Evolutionary conservation across 92 coral and sea anemone species (phyloP).

Genomic region (Anthopleura xanthogrammica): DNA sequence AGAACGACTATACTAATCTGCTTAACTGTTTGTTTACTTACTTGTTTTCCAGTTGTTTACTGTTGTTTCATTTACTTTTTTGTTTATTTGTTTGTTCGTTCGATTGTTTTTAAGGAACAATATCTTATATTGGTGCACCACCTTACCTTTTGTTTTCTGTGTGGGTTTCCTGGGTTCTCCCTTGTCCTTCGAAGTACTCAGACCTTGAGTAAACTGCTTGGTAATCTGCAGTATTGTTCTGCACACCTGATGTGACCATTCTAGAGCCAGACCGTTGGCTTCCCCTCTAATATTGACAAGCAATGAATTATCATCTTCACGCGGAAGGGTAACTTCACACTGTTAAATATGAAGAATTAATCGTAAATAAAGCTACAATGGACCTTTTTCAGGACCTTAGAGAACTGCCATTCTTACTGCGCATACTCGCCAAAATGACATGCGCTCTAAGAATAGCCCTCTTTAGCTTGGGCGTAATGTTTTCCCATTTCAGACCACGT

Average conservation of each 20-base stretch:
- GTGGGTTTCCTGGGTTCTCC: slow-evolving; percentile 1
- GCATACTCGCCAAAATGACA: too few species aligned
- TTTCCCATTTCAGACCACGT: too few species aligned
- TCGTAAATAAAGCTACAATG: background rate
- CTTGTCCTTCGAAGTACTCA: background rate
- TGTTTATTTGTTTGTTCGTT: too few species aligned
- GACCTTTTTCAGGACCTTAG: too few species aligned
- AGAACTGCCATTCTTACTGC: too few species aligned
- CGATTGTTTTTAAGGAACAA: too few species aligned
- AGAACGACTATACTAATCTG: too few species aligned
- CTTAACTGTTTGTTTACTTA: too few species aligned
- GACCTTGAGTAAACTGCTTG: slow-evolving; percentile 24
- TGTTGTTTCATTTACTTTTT: too few species aligned
- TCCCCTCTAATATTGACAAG: slow-evolving; percentile 45
- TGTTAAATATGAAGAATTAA: background rate
- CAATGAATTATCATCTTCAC: slow-evolving; percentile 10
- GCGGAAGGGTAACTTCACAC: slow-evolving; percentile 20
- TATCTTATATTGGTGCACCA: background rate
- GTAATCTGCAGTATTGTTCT: slow-evolving; percentile 39
- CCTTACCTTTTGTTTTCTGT: slow-evolving; percentile 9
- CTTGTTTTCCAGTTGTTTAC: too few species aligned
- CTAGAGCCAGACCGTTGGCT: slow-evolving; percentile 57
- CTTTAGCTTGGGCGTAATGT: too few species aligned
- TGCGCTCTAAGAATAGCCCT: too few species aligned
- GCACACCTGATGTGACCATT: slow-evolving; percentile 88